Evolutionary conservation across 1,140 invertebrate species (phyloP), one percentile per base, ranked within the genome.

Genomic region (Philaenus spumarius): DNA sequence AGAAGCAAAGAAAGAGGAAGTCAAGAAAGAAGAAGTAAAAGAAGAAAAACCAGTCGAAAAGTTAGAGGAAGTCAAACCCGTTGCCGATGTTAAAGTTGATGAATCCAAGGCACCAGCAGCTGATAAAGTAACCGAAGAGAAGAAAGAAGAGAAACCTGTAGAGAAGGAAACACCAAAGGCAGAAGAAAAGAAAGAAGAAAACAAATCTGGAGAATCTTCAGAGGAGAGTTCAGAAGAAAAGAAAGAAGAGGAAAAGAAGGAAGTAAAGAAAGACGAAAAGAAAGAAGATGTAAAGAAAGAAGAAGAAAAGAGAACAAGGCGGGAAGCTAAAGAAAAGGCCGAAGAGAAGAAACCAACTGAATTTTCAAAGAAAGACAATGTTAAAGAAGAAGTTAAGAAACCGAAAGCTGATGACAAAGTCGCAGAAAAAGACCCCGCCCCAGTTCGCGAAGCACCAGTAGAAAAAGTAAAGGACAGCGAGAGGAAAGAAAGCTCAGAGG

Each of bases 331-430:
- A 47, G 50, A 63, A 11, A 60, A 62, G 42, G 39, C 37, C 11
- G 58, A 55, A 6, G 52, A 62, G 19, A 56, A 61, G 40, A 61
- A 61, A 46, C 50, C 60, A 1, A 58, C 60, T n/a, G 60, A 58
- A 35, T 35, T 43, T 43, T n/a, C 43, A n/a, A 48, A 50, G 34
- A 58, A 61, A 22, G 35, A n/a, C 9, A 26, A 39, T 14, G 22
- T 19, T 1, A 37, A 40, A 30, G 47, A 56, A 12, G 53, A 43
- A 4, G 24, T 15, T n/a, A 30, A 15, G 17, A 58, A 55, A 15
- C 26, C 22, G 11, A 55, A 62, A 43, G 19, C 20, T 9, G 43
- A 26, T 14, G 57, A 59, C 12, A 40, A 55, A 26, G 24, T 19
- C 9, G 30, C n/a, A 14, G 52, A 54, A 23, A 47, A 37, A 17